phyloP scores from a whole-genome alignment of 1,140 invertebrate species.

The Drosophila sturtevanti region DNA sequence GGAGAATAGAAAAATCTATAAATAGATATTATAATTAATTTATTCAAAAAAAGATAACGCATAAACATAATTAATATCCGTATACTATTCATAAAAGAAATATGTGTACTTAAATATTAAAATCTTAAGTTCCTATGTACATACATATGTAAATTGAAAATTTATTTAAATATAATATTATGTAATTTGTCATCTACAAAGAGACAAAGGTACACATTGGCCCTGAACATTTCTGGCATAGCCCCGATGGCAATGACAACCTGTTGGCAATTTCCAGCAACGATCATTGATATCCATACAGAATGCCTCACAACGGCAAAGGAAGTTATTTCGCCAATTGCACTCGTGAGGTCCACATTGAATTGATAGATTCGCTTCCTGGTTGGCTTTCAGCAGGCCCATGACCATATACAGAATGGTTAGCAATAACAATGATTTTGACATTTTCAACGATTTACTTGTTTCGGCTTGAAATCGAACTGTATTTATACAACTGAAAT shows the following conservation, averaged over 20 bases:
- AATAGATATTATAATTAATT: too few species aligned
- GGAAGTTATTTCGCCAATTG: background rate
- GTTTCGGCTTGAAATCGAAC: background rate
- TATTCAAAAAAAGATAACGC: too few species aligned
- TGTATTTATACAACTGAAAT: background rate
- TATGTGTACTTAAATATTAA: too few species aligned
- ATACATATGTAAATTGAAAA: too few species aligned
- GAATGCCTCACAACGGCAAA: slow-evolving; percentile 32
- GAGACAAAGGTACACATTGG: slow-evolving; percentile 18
- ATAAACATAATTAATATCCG: too few species aligned
- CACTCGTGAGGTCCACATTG: slow-evolving; percentile 30
- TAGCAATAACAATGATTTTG: background rate
- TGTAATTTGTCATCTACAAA: slow-evolving; percentile 21
- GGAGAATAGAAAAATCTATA: too few species aligned
- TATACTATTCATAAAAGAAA: too few species aligned
- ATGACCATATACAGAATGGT: background rate
- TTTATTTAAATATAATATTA: too few species aligned
- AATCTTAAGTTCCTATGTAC: too few species aligned
- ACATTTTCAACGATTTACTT: background rate
- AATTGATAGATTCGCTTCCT: background rate
- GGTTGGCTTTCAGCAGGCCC: background rate
- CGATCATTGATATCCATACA: slow-evolving; percentile 18
- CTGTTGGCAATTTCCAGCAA: slow-evolving; percentile 30
- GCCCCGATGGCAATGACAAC: slow-evolving; percentile 33
- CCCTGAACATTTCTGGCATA: slow-evolving; percentile 22